A percentile compares a stretch with the other conserved stretches of the same genome.
These are phyloP conservation scores for Capreolus pygargus DNA, from an alignment of 2,113 vertebrate genomes.

Conservation along the genomic window DNA sequence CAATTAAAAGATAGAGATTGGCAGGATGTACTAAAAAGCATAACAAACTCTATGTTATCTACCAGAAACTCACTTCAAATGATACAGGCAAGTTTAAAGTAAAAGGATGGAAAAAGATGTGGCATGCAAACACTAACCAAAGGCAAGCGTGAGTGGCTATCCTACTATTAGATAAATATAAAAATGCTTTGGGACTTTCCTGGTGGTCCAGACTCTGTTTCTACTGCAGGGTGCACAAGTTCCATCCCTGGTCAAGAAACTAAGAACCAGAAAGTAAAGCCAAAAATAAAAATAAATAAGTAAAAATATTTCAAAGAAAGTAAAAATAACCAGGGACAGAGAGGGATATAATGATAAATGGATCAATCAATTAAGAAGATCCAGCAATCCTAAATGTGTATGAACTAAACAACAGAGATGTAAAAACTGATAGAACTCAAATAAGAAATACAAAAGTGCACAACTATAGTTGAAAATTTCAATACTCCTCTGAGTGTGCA, in stretches of 20 bases:
- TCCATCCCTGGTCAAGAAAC: neutral
- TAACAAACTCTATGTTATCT: neutral
- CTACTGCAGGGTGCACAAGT: neutral
- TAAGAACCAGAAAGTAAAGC: neutral
- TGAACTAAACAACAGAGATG: neutral
- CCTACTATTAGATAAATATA: neutral
- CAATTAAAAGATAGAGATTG: neutral
- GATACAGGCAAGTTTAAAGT: neutral
- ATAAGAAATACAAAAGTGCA: neutral
- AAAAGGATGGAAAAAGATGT: neutral
- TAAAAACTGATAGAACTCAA: constrained; percentile 18
- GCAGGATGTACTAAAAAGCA: neutral
- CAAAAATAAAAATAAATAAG: neutral
- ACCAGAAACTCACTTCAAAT: constrained; percentile 4
- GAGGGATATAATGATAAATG: neutral
- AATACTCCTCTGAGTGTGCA: neutral
- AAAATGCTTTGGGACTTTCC: neutral
- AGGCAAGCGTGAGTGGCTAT: neutral
- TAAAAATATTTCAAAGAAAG: constrained; percentile 10
- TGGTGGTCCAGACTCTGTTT: neutral
- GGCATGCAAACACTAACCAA: neutral
- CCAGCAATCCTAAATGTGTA: neutral
- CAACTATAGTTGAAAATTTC: neutral
- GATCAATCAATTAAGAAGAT: neutral
- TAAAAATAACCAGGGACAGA: neutral